Evolutionary conservation across 2,888 invertebrate species (phyloP).

Genomic region (Patella depressa): DNA sequence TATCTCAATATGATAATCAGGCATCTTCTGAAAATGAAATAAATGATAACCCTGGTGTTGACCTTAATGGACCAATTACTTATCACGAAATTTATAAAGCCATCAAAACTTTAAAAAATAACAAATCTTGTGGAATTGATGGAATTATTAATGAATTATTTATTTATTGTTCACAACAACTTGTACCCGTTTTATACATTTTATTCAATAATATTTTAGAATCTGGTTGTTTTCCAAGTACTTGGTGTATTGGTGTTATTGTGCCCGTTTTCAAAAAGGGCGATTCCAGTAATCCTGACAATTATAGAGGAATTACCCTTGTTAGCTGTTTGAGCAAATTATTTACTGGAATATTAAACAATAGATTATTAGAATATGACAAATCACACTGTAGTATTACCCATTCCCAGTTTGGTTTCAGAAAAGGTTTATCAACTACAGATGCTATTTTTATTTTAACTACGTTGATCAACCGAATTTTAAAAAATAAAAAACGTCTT

Average conservation of each 20-base stretch:
- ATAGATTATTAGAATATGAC: conserved; percentile 26
- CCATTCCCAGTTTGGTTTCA: conserved; percentile 32
- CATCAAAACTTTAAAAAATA: conserved; percentile 18
- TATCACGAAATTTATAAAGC: conserved; percentile 17
- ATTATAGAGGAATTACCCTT: conserved; percentile 35
- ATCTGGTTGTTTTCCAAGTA: conserved; percentile 23
- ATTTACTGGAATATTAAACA: conserved; percentile 34
- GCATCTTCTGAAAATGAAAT: background rate
- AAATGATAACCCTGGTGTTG: conserved; percentile 12
- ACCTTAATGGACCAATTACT: background rate
- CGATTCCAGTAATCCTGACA: conserved; percentile 28
- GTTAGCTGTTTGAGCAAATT: conserved; percentile 31
- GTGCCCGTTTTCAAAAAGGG: conserved; percentile 34
- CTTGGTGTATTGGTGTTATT: conserved; percentile 28
- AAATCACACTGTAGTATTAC: conserved; percentile 26
- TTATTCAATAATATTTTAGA: conserved; percentile 32
- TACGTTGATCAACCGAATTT: conserved; percentile 23
- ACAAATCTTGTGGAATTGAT: conserved; percentile 23
- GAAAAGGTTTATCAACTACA: conserved; percentile 19
- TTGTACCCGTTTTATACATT: conserved; percentile 17
- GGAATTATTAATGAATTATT: conserved; percentile 29
- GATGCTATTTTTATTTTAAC: conserved; percentile 31
- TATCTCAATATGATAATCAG: background rate
- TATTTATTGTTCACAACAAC: conserved; percentile 17
- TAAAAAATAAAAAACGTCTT: conserved; percentile 19